Percentiles rank a stretch among this genome's conserved stretches.
phyloP scores from a whole-genome alignment of 1,140 invertebrate genomes.

The Leptinotarsa lineolata region DNA sequence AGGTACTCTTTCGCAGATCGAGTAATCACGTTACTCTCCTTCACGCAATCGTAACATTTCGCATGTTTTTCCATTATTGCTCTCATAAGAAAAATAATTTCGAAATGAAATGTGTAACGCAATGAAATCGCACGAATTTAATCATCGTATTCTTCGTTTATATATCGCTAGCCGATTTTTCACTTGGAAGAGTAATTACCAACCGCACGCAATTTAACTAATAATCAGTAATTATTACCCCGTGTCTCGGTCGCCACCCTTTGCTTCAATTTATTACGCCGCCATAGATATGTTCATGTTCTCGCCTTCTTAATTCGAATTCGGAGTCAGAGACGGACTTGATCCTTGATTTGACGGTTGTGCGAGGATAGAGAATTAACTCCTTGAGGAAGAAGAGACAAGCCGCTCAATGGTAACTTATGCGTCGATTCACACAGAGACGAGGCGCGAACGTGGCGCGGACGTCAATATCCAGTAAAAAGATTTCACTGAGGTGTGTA shows the following conservation, averaged over 20 bases:
- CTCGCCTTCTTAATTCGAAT: neutral
- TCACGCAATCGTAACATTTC: slow-evolving; percentile 27
- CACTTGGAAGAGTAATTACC: slow-evolving; percentile 45
- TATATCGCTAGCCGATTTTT: slow-evolving; percentile 39
- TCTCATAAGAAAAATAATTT: neutral
- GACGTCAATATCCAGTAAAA: too few relatives aligned
- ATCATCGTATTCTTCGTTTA: slow-evolving; percentile 24
- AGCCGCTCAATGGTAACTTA: too few relatives aligned
- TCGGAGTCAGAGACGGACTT: too few relatives aligned
- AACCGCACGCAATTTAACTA: slow-evolving; percentile 47
- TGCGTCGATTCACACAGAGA: too few relatives aligned
- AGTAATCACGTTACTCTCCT: neutral
- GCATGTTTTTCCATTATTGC: slow-evolving; percentile 29
- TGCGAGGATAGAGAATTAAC: too few relatives aligned
- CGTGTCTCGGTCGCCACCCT: slow-evolving; percentile 31
- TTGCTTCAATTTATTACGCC: slow-evolving; percentile 42
- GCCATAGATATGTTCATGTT: neutral
- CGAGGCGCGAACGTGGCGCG: too few relatives aligned
- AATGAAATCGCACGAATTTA: slow-evolving; percentile 22
- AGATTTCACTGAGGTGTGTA: too few relatives aligned
- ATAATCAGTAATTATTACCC: slow-evolving; percentile 45
- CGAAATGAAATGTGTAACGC: slow-evolving; percentile 26
- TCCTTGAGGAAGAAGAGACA: too few relatives aligned
- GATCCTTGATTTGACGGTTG: too few relatives aligned
- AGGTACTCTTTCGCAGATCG: neutral